These are phyloP conservation scores for Xerus rutilus DNA, from an alignment of 2,797 vertebrate genomes.

Conservation along the genomic window DNA sequence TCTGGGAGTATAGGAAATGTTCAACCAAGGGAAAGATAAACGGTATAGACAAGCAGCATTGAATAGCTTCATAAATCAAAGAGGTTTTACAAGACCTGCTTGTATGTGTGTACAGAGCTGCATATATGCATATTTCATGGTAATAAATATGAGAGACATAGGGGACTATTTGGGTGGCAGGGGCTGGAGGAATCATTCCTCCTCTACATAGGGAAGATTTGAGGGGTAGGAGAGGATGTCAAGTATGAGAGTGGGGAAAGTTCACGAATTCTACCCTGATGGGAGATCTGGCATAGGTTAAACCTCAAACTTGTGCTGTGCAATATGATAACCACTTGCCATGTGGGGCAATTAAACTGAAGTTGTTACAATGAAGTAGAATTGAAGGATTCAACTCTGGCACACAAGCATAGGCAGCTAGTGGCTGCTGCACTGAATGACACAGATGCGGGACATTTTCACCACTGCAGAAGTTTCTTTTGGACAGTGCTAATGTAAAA, in stretches of 20 bases:
- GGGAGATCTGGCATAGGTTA: background rate
- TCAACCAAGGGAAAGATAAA: conserved; percentile 18
- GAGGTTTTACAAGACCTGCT: background rate
- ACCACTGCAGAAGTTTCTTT: background rate
- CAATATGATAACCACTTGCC: background rate
- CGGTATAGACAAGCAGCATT: background rate
- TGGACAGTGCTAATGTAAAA: background rate
- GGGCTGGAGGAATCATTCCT: background rate
- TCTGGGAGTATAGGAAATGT: background rate
- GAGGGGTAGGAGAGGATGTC: background rate
- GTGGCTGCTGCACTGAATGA: no score
- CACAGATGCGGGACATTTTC: no score
- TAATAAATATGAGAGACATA: background rate
- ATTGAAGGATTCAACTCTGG: background rate
- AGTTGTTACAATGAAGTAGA: background rate
- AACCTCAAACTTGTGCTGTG: background rate
- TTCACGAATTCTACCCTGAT: background rate
- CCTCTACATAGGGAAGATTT: background rate
- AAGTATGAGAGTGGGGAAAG: background rate
- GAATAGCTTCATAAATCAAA: background rate
- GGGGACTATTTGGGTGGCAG: background rate
- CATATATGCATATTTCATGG: background rate
- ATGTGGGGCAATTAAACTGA: background rate
- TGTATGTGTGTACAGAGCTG: background rate
- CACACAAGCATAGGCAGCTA: background rate